Conservation (phyloP, 1,140 invertebrate genomes). For the Macrobrachium nipponense region DNA sequence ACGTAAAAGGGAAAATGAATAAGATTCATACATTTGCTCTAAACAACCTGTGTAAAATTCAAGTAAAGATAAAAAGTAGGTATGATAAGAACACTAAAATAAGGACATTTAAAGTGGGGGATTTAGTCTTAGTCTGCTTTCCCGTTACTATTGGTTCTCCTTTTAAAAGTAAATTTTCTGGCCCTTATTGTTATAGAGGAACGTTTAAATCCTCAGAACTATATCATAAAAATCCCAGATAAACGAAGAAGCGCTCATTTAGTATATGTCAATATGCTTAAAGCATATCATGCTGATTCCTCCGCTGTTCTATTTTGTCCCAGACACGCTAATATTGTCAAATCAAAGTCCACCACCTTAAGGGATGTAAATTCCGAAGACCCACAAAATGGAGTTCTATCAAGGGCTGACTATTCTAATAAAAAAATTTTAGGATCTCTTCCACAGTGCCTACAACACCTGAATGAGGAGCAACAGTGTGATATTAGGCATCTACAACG, state of each 20-base stretch:
- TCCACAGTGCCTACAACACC: background rate
- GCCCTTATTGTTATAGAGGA: background rate
- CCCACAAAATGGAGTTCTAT: background rate
- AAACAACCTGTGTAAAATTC: conserved; percentile 19
- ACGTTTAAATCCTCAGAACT: background rate
- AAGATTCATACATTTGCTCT: background rate
- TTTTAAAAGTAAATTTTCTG: background rate
- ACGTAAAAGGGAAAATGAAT: background rate
- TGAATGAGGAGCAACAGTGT: background rate
- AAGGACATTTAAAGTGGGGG: background rate
- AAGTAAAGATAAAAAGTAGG: background rate
- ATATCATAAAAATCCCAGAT: background rate
- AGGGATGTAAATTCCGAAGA: background rate
- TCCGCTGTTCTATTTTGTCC: too few relatives aligned
- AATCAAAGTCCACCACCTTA: background rate
- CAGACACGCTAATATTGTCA: too few relatives aligned
- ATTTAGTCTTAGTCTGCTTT: background rate
- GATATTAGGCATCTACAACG: background rate
- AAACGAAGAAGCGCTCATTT: background rate
- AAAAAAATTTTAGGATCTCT: background rate
- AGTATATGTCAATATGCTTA: conserved; percentile 9
- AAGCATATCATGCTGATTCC: background rate
- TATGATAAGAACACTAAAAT: background rate
- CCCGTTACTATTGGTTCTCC: background rate
- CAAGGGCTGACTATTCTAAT: too few relatives aligned